Conservation (phyloP, 2,797 vertebrate species). For the Xiphorhynchus erythropygius region DNA sequence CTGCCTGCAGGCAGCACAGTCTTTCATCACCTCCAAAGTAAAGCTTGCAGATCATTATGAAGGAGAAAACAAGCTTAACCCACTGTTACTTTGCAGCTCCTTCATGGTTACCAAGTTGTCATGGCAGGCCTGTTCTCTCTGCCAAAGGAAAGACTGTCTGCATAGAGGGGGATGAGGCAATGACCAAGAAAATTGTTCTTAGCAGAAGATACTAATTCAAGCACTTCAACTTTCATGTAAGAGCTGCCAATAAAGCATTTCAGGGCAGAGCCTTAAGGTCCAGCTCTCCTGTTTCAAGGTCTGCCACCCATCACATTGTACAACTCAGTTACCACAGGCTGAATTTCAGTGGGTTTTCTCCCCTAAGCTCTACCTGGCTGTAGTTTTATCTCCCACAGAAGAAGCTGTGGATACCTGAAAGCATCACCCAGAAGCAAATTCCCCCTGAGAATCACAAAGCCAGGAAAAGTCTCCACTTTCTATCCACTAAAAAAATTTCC, state of each 20-base stretch:
- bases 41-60: background rate
- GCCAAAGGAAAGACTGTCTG: background rate
- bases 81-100: background rate
- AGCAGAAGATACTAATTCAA: background rate
- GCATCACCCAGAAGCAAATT: background rate
- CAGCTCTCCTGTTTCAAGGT: background rate
- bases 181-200: background rate
- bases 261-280: background rate
- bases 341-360: background rate
- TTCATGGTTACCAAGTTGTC: background rate
- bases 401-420: background rate
- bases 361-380: background rate
- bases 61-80: background rate
- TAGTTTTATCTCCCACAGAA: background rate
- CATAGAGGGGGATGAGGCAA: background rate
- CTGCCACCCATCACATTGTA: background rate
- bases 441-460: background rate
- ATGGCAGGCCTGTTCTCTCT: background rate
- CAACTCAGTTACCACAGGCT: background rate
- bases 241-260: background rate
- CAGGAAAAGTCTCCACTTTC: background rate
- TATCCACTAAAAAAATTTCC: background rate
- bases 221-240: background rate
- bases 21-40: background rate
- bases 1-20: background rate